These are phyloP conservation scores for Nomada ruficornis DNA, from an alignment of 2,888 invertebrate species.

Conservation along the genomic window DNA sequence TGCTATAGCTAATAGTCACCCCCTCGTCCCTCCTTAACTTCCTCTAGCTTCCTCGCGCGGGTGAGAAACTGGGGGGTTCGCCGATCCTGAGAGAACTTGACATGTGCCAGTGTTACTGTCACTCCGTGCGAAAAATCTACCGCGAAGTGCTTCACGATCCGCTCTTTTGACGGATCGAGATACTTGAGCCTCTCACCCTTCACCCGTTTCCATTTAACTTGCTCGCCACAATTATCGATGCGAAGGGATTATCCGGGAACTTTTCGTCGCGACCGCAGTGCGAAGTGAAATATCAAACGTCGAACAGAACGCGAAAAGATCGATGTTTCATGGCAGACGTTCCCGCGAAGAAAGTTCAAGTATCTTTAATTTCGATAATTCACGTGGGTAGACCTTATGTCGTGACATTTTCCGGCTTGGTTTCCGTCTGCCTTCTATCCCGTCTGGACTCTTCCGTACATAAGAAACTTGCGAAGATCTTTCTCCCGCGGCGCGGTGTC, in stretches of 20 bases:
- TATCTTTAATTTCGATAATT: slow-evolving; percentile 60
- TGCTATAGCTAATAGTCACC: slow-evolving; percentile 80
- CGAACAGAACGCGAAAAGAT: neutral
- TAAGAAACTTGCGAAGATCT: slow-evolving; percentile 69
- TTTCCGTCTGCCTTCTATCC: slow-evolving; percentile 67
- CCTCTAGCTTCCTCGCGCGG: slow-evolving; percentile 63
- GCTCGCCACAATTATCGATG: slow-evolving; percentile 30
- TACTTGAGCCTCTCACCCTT: slow-evolving; percentile 10
- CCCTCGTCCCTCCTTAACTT: slow-evolving; percentile 52
- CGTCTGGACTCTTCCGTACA: slow-evolving; percentile 58
- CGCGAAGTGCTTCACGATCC: slow-evolving; percentile 34
- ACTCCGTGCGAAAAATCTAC: slow-evolving; percentile 73
- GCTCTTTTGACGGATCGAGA: slow-evolving; percentile 45
- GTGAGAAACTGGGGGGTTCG: slow-evolving; percentile 79
- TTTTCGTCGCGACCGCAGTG: neutral
- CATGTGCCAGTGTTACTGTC: slow-evolving; percentile 74
- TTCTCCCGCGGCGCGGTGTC: slow-evolving; percentile 62
- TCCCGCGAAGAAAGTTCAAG: neutral
- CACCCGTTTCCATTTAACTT: neutral
- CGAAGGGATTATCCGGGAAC: neutral
- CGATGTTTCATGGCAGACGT: too few relatives aligned
- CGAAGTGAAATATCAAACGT: neutral
- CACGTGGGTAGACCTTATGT: slow-evolving; percentile 58
- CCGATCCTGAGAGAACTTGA: slow-evolving; percentile 80
- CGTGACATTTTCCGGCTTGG: slow-evolving; percentile 64